These are phyloP conservation scores for Talpa occidentalis DNA, from an alignment of 2,113 vertebrate species.

Conservation along the genomic window DNA sequence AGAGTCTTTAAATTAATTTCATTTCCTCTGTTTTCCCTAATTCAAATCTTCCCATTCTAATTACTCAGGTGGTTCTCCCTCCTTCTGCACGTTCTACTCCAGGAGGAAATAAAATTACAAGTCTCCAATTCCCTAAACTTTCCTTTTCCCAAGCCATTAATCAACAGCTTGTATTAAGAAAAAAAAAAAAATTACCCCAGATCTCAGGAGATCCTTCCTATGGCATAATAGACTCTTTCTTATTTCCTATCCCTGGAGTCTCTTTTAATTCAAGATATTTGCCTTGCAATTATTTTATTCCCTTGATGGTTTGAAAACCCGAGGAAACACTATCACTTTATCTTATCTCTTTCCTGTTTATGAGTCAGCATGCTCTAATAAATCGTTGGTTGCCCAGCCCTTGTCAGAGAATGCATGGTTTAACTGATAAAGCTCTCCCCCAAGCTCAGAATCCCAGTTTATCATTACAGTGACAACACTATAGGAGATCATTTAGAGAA, in stretches of 20 bases:
- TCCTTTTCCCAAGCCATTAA: constrained; percentile 51
- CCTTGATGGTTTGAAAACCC: constrained; percentile 9
- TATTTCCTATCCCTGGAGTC: constrained; percentile 32
- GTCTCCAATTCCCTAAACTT: constrained; percentile 43
- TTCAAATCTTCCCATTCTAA: constrained; percentile 1
- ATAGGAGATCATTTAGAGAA: background rate
- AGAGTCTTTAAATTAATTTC: constrained; percentile 3
- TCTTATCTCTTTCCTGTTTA: background rate
- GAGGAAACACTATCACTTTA: background rate
- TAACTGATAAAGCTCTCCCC: background rate
- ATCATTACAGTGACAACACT: background rate
- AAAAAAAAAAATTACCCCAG: background rate
- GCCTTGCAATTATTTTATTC: background rate
- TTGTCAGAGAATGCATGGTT: background rate
- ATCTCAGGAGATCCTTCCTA: constrained; percentile 24
- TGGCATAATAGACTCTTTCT: constrained; percentile 45
- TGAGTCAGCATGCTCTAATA: constrained; percentile 10
- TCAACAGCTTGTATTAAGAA: constrained; percentile 45
- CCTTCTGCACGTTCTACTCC: background rate
- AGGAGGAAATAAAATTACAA: constrained; percentile 58
- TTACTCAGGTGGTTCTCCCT: constrained; percentile 23
- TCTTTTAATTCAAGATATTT: constrained; percentile 36
- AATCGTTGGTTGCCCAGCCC: background rate
- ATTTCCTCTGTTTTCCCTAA: background rate
- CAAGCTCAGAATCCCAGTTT: background rate